phyloP scores from a whole-genome alignment of 2,113 vertebrate species.

The Ctenomys sociabilis region DNA sequence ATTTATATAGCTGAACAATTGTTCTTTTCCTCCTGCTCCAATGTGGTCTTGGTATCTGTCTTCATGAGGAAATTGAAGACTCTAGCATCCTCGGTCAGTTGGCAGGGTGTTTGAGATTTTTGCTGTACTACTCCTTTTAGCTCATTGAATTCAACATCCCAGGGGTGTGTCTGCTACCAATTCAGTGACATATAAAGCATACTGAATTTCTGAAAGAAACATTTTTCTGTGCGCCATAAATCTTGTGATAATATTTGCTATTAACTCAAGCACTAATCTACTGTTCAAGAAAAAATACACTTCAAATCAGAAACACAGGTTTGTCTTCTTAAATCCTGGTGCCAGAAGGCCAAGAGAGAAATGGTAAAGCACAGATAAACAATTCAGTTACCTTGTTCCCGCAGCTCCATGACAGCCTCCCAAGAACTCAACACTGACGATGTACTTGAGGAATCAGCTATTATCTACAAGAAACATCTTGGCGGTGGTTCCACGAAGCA shows the following conservation, averaged over 20 bases:
- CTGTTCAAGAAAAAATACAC: constrained; percentile 47
- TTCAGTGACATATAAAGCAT: constrained; percentile 40
- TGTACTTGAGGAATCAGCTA: background rate
- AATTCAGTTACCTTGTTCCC: background rate
- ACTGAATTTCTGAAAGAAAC: constrained; percentile 45
- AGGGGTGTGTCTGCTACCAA: constrained; percentile 18
- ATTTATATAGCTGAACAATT: background rate
- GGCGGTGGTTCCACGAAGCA: background rate
- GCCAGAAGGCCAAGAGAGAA: constrained; percentile 43
- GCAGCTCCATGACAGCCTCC: constrained; percentile 32
- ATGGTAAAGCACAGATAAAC: background rate
- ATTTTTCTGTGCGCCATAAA: constrained; percentile 38
- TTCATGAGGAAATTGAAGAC: background rate
- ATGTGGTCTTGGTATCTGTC: background rate
- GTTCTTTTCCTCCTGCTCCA: background rate
- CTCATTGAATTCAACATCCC: background rate
- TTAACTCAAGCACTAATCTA: constrained; percentile 60
- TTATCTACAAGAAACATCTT: background rate
- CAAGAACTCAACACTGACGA: background rate
- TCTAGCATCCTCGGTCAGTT: background rate
- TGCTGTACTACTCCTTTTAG: background rate
- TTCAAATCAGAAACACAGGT: constrained; percentile 51
- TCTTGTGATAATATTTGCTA: constrained; percentile 70
- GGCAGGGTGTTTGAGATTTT: background rate
- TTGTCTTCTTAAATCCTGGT: constrained; percentile 65